Base-by-base conservation (phyloP, 2,888 invertebrate species). In the Listrodromus nycthemerus region DNA sequence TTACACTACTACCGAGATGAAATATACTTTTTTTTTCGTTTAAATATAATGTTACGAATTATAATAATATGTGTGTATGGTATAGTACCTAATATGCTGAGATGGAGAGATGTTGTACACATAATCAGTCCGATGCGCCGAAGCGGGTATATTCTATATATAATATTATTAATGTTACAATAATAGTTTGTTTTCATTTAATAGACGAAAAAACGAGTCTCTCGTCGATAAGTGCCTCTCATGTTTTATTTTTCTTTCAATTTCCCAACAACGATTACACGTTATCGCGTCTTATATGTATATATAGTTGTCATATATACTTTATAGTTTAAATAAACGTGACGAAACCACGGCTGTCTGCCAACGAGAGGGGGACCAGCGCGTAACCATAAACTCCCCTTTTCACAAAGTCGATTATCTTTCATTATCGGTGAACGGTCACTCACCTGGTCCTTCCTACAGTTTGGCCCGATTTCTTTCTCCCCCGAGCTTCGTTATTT, bases 61-160 rank as follows among this genome's bases (percentile, higher is more conserved):
- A 78, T 69, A 55, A 67, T 75, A 70, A 76, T 81, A 73, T 73
- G 73, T 27, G 19, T 55, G 37, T 82, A 58, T 76, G 52, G 52
- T 71, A 58, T 81, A 24, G 55, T 78, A 45, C 52, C 55, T 71
- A 61, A 69, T 78, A 74, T 80, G 70, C 65, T 76, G 81, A 79
- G 79, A 81, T 83, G 79, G 76, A 76, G 71, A 83, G 73, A 73
- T 76, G 67, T 83, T 81, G 74, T 85, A 83, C 76, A 83, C 80
- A 74, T 85, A 82, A 82, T 85, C 85, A 85, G 85, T 85, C 82
- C 81, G 79, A 83, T 83, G 66, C 80, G 71, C 70, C 80, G 37
- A 66, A 52, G 52, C 24, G 71, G 67, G 73, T 80, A 77, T 73
- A 24, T 63, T 79, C 27, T 65, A 66, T 77, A 74, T 50, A 80